Conservation (phyloP, 2,797 vertebrate genomes). For the Ctenopoma kingsleyae region DNA sequence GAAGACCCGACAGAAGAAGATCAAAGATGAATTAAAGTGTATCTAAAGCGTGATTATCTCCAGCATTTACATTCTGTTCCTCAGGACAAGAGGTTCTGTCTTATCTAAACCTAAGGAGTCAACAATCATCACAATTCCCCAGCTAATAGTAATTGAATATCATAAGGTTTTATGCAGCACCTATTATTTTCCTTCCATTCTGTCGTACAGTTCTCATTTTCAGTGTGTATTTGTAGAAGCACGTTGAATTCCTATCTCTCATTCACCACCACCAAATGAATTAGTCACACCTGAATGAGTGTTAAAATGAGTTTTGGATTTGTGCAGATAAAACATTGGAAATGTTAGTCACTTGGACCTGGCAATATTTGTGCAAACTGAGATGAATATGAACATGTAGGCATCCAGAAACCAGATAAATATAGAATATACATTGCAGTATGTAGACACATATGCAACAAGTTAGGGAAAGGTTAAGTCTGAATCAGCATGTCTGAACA, state of each 20-base stretch:
- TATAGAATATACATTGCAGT: background rate
- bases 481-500: background rate
- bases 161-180: constrained; percentile 19
- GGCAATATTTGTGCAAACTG: constrained; percentile 18
- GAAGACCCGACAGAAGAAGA: too few species aligned
- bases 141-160: constrained; percentile 31
- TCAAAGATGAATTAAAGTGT: too few species aligned
- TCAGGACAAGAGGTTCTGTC: background rate
- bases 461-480: background rate
- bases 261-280: constrained; percentile 53
- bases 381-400: constrained; percentile 14
- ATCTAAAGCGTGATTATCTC: constrained; percentile 14
- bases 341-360: constrained; percentile 15
- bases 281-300: constrained; percentile 57
- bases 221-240: constrained; percentile 44
- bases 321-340: constrained; percentile 46
- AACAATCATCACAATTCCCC: constrained; percentile 7
- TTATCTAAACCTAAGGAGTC: constrained; percentile 2
- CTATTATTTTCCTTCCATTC: constrained; percentile 35
- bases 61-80: constrained; percentile 13
- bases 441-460: background rate
- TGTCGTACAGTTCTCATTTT: constrained; percentile 44
- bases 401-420: background rate
- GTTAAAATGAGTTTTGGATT: constrained; percentile 64
- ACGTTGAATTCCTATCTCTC: constrained; percentile 26